Evolutionary conservation across 2,797 vertebrate species (phyloP), one percentile per base, ranked within the genome.

Genomic region (Clarias platycephalus): DNA sequence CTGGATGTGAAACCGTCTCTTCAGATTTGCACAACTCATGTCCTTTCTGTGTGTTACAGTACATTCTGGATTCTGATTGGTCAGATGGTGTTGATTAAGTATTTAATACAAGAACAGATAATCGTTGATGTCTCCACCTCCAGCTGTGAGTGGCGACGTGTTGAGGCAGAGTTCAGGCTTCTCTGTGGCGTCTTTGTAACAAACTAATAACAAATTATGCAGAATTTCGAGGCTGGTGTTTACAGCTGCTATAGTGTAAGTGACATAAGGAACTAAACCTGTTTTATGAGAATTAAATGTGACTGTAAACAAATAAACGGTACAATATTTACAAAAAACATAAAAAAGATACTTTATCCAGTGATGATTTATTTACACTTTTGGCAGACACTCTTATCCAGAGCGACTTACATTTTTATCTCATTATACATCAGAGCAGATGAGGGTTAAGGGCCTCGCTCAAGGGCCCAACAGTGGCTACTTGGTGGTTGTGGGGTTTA

Each of bases 31-130:
- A 12, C 34, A 24, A 15, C 40, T 5, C 26, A 75, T 0, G 13
- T 15, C 5, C 26, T 57, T 20, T 28, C 49, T 28, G 26, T 12
- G 20, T 22, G 37, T 37, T 37, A 37, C 34, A 34, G 1, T 34
- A 34, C 34, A 24, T 13, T 76, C 18, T 34, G 18, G 72, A 76
- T 76, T 37, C 31, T 37, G 74, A 75, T 74, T 74, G 71, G 44
- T 75, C 26, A 55, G 53, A 75, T 28, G 18, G 16, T 44, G 37
- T 44, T n/a, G 20, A 37, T 68, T 22, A 37, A 37, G 22, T 68
- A 12, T 24, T 63, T 24, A 63, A n/a, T 4, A 63, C 22, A 44
- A 12, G 12, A 9, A 44, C 22, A n/a, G 9, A n/a, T 24, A 10
- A 22, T 22, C 5, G 4, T 20, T 7, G 16, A 67, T 2, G 40